These are phyloP conservation scores for Ibidorhyncha struthersii DNA, from an alignment of 2,113 vertebrate genomes.

Conservation along the genomic window DNA sequence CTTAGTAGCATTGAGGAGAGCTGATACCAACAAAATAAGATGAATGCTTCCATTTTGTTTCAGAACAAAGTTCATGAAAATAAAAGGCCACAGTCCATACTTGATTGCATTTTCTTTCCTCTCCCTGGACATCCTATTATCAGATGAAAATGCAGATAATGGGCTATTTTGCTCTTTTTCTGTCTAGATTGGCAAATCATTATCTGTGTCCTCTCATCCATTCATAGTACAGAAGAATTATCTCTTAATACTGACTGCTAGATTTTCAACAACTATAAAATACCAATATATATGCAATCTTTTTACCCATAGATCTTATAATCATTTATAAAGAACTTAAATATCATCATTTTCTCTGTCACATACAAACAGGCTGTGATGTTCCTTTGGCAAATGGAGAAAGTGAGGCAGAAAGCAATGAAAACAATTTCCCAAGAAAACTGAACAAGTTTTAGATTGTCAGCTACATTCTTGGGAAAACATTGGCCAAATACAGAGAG, in stretches of 20 bases:
- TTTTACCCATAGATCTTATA: not conserved
- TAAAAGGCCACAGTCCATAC: not conserved
- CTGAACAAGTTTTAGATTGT: not conserved
- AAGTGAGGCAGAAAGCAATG: not conserved
- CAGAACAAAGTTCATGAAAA: constrained; percentile 31
- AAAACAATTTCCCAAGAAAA: not conserved
- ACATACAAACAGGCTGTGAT: not conserved
- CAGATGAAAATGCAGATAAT: constrained; percentile 23
- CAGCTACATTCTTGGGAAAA: not conserved
- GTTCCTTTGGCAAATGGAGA: not conserved
- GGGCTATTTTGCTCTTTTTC: not conserved
- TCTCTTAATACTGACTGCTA: not conserved
- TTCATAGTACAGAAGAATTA: not conserved
- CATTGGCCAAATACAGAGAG: not conserved
- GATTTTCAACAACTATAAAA: not conserved
- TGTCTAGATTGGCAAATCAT: constrained; percentile 10
- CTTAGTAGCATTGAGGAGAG: not conserved
- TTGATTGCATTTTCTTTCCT: not conserved
- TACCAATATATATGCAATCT: not conserved
- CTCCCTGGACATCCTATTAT: not conserved
- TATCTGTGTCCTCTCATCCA: not conserved
- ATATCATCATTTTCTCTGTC: not conserved
- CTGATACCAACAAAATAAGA: not conserved
- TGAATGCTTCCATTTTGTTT: constrained; percentile 5
- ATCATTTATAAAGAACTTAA: not conserved